phyloP scores from a whole-genome alignment of 2,113 vertebrate species.

The Castor canadensis region DNA sequence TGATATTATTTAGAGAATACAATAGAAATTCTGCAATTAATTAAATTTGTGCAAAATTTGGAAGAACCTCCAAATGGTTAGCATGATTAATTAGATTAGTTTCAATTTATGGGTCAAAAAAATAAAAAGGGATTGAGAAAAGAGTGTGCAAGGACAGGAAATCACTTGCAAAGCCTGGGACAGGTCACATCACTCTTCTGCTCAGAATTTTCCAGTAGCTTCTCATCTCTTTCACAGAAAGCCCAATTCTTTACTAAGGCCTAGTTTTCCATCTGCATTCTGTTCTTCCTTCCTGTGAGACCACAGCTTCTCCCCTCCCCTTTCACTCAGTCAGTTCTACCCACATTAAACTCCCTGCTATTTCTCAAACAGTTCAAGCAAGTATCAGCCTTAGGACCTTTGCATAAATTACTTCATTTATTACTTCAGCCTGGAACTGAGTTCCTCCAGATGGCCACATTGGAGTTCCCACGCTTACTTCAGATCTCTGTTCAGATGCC shows the following conservation, averaged over 20 bases:
- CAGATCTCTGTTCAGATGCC: not conserved
- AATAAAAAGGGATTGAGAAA: not conserved
- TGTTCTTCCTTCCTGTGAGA: not conserved
- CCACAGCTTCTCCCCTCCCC: too few relatives aligned
- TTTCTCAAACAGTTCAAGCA: not conserved
- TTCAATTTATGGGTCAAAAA: not conserved
- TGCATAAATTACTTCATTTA: not conserved
- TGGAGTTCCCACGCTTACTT: not conserved
- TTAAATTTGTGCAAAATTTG: slow-evolving; percentile 11
- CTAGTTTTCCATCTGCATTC: not conserved
- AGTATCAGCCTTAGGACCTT: not conserved
- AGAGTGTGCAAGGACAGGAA: not conserved
- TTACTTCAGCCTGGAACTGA: not conserved
- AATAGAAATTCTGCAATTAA: not conserved
- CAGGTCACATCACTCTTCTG: too few relatives aligned
- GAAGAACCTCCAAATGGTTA: not conserved
- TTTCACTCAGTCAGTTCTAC: not conserved
- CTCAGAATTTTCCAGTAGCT: not conserved
- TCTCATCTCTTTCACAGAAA: not conserved
- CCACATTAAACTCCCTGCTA: not conserved
- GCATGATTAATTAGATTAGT: not conserved
- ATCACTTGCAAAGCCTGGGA: not conserved
- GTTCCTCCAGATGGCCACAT: not conserved
- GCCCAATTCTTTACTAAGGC: not conserved
- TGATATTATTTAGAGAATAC: not conserved